phyloP scores from a whole-genome alignment of 1,140 invertebrate species.

The Myzus persicae region DNA sequence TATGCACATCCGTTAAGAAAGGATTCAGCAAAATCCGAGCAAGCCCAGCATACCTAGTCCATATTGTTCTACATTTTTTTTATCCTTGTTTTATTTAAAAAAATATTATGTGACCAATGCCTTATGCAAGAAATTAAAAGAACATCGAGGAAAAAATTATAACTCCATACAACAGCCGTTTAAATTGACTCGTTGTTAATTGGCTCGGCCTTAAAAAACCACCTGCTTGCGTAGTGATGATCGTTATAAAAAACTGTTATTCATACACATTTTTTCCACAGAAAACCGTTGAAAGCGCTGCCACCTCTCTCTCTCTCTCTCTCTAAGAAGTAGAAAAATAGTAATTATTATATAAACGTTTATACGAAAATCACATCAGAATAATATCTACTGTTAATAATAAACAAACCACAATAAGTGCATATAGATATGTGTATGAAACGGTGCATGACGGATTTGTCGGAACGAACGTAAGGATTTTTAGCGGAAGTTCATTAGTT shows the following conservation, averaged over 20 bases:
- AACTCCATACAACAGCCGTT: not conserved
- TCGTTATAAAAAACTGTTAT: conserved; percentile 40
- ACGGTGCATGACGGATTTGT: conserved; percentile 53
- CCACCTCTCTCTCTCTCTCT: not conserved
- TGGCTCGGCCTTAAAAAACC: not conserved
- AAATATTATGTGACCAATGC: not conserved
- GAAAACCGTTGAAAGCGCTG: not conserved
- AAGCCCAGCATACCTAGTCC: too few species aligned
- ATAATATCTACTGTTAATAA: not conserved
- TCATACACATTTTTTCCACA: not conserved
- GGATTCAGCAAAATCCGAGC: not conserved
- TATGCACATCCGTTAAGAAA: conserved; percentile 11
- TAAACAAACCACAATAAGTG: conserved; percentile 35
- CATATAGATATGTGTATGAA: not conserved
- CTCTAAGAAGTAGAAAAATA: not conserved
- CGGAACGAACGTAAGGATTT: conserved; percentile 33
- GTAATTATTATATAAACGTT: not conserved
- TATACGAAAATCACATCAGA: conserved; percentile 16
- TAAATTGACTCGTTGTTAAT: not conserved
- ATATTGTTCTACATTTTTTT: not conserved
- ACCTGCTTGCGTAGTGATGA: not conserved
- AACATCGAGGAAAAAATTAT: not conserved
- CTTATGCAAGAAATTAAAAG: not conserved
- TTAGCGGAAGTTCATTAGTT: conserved; percentile 55
- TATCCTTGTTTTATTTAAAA: not conserved